Conservation (phyloP, 2,113 vertebrate genomes). For the Cygnus buccinator region DNA sequence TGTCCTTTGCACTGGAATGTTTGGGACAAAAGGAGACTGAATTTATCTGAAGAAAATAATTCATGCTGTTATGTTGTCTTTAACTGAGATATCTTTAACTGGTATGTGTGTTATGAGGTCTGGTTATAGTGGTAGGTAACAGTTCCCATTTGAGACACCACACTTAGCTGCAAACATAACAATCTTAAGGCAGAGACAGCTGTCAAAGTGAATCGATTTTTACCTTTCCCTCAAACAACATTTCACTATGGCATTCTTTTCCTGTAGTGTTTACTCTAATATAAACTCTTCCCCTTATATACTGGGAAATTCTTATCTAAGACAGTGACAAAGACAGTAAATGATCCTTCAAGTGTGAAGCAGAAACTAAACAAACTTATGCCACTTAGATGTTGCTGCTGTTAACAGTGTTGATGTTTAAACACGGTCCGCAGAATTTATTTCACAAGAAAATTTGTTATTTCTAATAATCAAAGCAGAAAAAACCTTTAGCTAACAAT, state of each 20-base stretch:
- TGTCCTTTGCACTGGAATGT: neutral
- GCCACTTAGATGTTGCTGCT: neutral
- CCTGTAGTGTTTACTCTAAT: neutral
- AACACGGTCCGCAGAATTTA: neutral
- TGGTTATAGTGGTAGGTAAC: neutral
- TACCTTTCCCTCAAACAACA: neutral
- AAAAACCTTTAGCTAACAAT: neutral
- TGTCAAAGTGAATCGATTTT: neutral
- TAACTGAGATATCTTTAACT: neutral
- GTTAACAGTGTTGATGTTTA: neutral
- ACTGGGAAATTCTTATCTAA: neutral
- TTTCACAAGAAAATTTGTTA: neutral
- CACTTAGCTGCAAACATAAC: neutral
- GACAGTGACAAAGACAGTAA: neutral
- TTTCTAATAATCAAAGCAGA: neutral
- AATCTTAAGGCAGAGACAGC: neutral
- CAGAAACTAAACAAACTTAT: neutral
- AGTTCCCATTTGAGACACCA: neutral
- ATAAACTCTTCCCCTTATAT: neutral
- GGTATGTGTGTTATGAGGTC: neutral
- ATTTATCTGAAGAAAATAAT: neutral
- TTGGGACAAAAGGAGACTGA: neutral
- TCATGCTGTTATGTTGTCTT: neutral
- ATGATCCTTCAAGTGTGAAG: neutral
- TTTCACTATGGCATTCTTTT: neutral